phyloP scores from a whole-genome alignment of 2,113 vertebrate genomes.

The Antennarius striatus region DNA sequence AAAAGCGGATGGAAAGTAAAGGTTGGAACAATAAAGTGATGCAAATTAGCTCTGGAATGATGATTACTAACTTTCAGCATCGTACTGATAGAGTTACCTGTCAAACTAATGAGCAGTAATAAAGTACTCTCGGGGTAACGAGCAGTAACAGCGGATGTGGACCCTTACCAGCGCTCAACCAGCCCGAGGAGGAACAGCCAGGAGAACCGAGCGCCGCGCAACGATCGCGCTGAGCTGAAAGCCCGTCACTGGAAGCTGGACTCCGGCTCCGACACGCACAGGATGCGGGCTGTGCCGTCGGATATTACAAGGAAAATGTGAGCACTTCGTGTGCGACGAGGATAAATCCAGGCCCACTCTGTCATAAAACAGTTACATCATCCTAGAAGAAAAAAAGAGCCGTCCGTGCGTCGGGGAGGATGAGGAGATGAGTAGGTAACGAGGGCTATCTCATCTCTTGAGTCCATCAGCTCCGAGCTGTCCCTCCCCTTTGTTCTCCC shows the following conservation, averaged over 20 bases:
- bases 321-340: neutral
- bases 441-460: conserved; percentile 65
- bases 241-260: conserved; percentile 48
- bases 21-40: no score
- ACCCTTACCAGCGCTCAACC: conserved; percentile 51
- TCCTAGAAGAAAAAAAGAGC: conserved; percentile 45
- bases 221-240: conserved; percentile 54
- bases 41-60: no score
- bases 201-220: conserved; percentile 33
- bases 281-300: conserved; percentile 29
- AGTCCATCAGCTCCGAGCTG: conserved; percentile 64
- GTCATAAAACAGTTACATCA: conserved; percentile 70
- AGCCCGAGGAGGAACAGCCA: conserved; percentile 24
- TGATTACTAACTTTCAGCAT: no score
- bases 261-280: conserved; percentile 6
- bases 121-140: neutral
- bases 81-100: no score
- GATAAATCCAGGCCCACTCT: conserved; percentile 24
- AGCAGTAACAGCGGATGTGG: neutral
- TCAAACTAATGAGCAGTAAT: neutral
- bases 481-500: conserved; percentile 67
- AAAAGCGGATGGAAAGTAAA: no score
- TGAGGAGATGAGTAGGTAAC: conserved; percentile 43
- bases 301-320: conserved; percentile 15
- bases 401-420: conserved; percentile 35